Evolutionary conservation across 2,113 vertebrate genomes (phyloP).

Genomic region (Mustela lutreola): DNA sequence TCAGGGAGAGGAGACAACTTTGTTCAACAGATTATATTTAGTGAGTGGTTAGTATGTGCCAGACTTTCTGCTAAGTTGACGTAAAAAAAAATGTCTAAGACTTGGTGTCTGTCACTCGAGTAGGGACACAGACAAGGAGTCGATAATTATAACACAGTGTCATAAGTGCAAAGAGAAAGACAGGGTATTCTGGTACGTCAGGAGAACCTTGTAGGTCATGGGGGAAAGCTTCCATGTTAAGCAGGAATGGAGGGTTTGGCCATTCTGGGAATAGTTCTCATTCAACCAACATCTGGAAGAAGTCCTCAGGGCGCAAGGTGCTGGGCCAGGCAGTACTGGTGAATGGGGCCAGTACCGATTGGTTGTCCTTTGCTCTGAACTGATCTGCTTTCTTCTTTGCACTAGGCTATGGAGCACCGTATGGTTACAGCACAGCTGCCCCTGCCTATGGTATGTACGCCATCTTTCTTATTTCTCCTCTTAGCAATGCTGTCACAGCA

Average conservation of each 20-base stretch:
- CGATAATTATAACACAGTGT: background rate
- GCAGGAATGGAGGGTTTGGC: background rate
- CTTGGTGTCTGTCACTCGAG: background rate
- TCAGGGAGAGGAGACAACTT: background rate
- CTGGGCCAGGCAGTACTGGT: background rate
- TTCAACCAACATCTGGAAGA: background rate
- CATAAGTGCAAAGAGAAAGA: background rate
- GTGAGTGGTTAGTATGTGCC: background rate
- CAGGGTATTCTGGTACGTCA: background rate
- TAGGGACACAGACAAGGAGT: background rate
- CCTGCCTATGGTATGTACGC: constrained; percentile 97
- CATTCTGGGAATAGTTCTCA: background rate
- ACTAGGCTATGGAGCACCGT: constrained; percentile 96
- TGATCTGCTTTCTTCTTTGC: constrained; percentile 77
- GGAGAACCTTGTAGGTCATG: background rate
- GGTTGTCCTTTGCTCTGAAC: background rate
- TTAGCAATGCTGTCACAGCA: constrained; percentile 70
- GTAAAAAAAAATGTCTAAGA: background rate
- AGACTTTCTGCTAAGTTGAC: background rate
- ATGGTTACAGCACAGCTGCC: constrained; percentile 96
- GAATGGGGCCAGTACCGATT: background rate
- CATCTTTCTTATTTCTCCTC: constrained; percentile 65
- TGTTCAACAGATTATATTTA: background rate
- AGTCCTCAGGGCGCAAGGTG: background rate
- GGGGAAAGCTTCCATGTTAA: background rate